Evolutionary conservation across 2,888 invertebrate species (phyloP), one percentile per base, ranked within the genome.

Genomic region (Meteorus cinctellus): DNA sequence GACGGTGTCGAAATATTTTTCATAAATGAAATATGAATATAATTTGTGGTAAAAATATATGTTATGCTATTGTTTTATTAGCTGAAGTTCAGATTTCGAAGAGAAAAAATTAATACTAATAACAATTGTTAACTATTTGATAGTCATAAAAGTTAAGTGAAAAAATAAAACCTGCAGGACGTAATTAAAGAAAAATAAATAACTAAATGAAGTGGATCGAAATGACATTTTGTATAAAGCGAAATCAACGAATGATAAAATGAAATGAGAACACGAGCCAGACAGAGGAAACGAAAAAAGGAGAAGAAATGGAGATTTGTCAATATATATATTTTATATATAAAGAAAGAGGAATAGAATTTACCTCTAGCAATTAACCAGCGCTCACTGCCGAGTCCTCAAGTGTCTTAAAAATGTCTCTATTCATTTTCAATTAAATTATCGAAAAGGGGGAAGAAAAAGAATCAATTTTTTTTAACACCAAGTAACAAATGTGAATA

Each of bases 121-220:
- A 63, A 73, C 66, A 79, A 80, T 77, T 81, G 81, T 81, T 81
- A 80, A 81, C 79, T 81, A 81, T 81, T 81, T 78, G 78, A 74
- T 74, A 72, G 45, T 66, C 41, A 24, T 27, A 27, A 48, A 66
- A 62, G 51, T 12, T 31, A 29, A 79, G 75, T 63, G 45, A 55
- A 59, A 60, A 69, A 71, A 79, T 70, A 75, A 60, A 76, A 77
- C 72, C 60, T 45, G 73, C 67, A 72, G 45, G 45, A 67, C 24
- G 51, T 34, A 70, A 70, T 66, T 74, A 75, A 65, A 48, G 14
- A 55, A 34, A 34, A n/a, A 34, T 34, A 8, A 34, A 34, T 34
- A 75, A 63, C 41, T 36, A 59, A 36, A 67, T 24, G 55, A 27
- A 48, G 41, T 51, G 29, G 12, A 41, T 12, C 8, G 8, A 41